A percentile compares a stretch with the other conserved stretches of the same genome.
Evolutionary conservation across 2,797 vertebrate genomes (phyloP).

Genomic region (Diceros bicornis): DNA sequence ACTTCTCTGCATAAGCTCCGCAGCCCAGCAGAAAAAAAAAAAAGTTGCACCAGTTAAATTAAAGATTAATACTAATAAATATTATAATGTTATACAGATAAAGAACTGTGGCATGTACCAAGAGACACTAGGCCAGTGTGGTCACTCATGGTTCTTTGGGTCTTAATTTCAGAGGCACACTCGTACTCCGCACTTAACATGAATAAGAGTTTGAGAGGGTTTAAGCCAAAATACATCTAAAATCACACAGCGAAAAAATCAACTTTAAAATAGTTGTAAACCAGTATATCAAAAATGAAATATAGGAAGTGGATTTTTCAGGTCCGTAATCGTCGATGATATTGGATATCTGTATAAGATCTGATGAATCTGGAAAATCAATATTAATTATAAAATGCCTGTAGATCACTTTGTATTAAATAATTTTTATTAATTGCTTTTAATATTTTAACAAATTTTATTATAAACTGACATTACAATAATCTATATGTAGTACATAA

Average conservation of each 20-base stretch:
- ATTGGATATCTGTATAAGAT: background rate
- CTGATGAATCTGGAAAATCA: background rate
- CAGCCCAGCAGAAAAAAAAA: background rate
- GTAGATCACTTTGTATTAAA: background rate
- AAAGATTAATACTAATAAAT: background rate
- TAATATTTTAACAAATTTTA: background rate
- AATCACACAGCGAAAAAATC: background rate
- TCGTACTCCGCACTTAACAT: background rate
- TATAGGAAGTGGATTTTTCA: background rate
- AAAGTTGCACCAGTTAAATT: background rate
- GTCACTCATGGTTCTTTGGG: background rate
- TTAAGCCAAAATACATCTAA: background rate
- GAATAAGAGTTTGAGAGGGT: background rate
- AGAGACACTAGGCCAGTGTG: background rate
- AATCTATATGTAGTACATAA: background rate
- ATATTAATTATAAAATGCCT: background rate
- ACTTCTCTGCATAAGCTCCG: background rate
- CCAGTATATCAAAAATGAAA: background rate
- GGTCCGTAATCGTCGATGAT: background rate
- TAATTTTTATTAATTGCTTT: background rate
- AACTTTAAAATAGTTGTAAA: background rate
- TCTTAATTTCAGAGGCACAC: background rate
- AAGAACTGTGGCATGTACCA: background rate
- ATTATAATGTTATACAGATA: background rate
- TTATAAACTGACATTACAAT: background rate